Base-by-base conservation (phyloP, 2,888 invertebrate genomes). In the Mystacides longicornis region DNA sequence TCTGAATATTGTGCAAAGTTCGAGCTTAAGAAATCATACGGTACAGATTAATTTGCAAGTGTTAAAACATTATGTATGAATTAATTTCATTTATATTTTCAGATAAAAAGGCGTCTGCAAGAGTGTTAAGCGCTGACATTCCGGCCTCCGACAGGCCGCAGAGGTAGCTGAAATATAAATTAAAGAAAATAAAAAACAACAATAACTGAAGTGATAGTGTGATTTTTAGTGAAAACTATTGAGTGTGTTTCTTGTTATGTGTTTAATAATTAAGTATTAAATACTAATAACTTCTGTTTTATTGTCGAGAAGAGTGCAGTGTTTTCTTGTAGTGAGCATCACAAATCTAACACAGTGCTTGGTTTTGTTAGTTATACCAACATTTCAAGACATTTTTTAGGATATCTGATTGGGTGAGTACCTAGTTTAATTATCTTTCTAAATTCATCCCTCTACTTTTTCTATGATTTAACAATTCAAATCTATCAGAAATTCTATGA, bases 131-230 rank as follows among this genome's bases (percentile, higher is more conserved):
- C 51, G 54, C 51, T 42, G 37, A 43, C 42, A 47, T 21, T 37
- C 43, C 23, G 50, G 53, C 56, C 53, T 50, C 53, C 31, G 48
- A 23, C 20, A 37, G 50, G 48, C 51, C 57, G 7, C 53, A 21
- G 54, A 54, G 53, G 53, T 57, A 54, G 56, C 53, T 3, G 19
- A 48, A 48, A 20, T 51, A 21, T 21, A 18, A 27, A 22, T 33
- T 27, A 21, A n/a, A 11, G 16, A 27, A 18, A 23, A 9, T 11
- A n/a, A n/a, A 16, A 23, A 22, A 27, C 31, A 49, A 27, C 49
- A 51, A 43, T 43, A 43, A 43, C 16, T n/a, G 3, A 9, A 19
- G 21, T 45, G 21, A 3, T 19, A 31, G 45, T 43, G 4, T 11
- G 27, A 14, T 37, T 14, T n/a, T 37, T 37, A 37, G 37, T 37